Evolutionary conservation across 1,140 invertebrate species (phyloP).

Genomic region (Calephelis virginiensis): DNA sequence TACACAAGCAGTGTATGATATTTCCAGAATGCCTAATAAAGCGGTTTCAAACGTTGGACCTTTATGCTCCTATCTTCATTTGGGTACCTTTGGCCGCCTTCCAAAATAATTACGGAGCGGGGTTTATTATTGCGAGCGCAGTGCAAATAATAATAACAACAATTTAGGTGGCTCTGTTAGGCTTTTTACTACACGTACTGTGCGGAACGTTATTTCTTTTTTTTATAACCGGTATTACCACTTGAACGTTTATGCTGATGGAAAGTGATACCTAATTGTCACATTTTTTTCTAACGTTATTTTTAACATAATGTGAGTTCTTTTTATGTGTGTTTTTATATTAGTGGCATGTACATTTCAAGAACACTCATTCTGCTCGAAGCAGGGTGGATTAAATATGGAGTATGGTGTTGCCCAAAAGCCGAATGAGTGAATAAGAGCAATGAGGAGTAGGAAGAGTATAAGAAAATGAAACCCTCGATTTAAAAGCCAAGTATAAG

Average conservation of each 20-base stretch:
- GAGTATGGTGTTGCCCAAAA: no score
- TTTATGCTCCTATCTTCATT: conserved; percentile 15
- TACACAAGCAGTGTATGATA: neutral
- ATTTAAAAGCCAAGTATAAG: no score
- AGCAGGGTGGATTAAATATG: no score
- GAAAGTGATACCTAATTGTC: no score
- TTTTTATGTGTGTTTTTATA: no score
- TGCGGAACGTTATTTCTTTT: neutral
- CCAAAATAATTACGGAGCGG: conserved; percentile 11
- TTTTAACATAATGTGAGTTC: no score
- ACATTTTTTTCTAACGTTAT: no score
- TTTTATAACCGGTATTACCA: neutral
- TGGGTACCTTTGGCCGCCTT: conserved; percentile 8
- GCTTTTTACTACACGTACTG: conserved; percentile 10
- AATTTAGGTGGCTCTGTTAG: neutral
- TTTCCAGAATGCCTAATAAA: conserved; percentile 12
- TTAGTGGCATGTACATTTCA: no score
- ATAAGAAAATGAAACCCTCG: no score
- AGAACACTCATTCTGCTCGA: no score
- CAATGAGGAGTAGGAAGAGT: no score
- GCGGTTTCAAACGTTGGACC: conserved; percentile 9
- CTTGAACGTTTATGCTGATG: neutral
- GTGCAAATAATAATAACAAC: conserved; percentile 17
- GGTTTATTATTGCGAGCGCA: conserved; percentile 15
- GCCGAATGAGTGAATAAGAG: no score